A percentile compares a stretch with the other conserved stretches of the same genome.
Conservation (phyloP, 2,888 invertebrate species). For the Antitype chi region DNA sequence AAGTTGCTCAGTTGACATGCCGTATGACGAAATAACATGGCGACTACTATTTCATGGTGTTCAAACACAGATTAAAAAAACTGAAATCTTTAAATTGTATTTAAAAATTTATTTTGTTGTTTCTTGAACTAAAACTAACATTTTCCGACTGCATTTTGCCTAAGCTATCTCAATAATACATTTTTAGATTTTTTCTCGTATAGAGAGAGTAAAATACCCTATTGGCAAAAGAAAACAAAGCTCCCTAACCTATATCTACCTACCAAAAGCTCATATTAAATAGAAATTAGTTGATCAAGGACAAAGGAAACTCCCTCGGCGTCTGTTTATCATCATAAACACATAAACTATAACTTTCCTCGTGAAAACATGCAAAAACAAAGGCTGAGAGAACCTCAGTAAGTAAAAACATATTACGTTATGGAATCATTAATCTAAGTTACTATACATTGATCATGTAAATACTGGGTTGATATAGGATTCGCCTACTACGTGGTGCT, state of each 20-base stretch:
- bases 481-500: background rate
- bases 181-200: too few species aligned
- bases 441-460: conserved; percentile 2
- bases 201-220: too few species aligned
- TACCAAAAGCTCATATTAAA: background rate
- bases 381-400: background rate
- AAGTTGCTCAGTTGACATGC: too few species aligned
- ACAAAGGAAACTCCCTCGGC: background rate
- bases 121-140: too few species aligned
- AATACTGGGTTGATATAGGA: background rate
- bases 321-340: conserved; percentile 9
- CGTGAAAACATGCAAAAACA: conserved; percentile 19
- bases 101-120: too few species aligned
- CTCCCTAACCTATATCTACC: background rate
- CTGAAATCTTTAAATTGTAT: too few species aligned
- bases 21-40: too few species aligned
- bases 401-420: conserved; percentile 22
- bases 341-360: conserved; percentile 1
- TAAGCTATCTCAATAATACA: too few species aligned
- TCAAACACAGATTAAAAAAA: too few species aligned
- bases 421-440: conserved; percentile 35
- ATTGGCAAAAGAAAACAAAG: background rate
- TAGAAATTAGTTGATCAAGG: conserved; percentile 7
- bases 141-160: too few species aligned
- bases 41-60: too few species aligned